Evolutionary conservation across 2,888 invertebrate genomes (phyloP).

Genomic region (Philereme vetulata): DNA sequence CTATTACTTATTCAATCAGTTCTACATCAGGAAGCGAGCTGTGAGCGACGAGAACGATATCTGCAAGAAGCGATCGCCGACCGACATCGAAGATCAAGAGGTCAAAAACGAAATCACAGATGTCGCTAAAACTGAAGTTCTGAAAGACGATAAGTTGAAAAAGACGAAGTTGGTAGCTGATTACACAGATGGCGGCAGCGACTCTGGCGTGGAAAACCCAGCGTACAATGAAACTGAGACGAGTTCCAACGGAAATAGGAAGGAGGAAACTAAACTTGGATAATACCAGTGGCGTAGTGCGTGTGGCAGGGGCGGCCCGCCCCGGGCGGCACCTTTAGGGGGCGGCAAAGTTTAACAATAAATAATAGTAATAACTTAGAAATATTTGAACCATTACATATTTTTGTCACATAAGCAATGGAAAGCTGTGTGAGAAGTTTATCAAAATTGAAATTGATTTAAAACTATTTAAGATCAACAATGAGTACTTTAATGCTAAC

Average conservation of each 20-base stretch:
- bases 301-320: too few species aligned
- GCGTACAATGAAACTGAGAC: slow-evolving; percentile 69
- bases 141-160: slow-evolving; percentile 37
- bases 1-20: slow-evolving; percentile 87
- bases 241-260: slow-evolving; percentile 48
- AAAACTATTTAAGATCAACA: too few species aligned
- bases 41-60: slow-evolving; percentile 82
- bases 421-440: too few species aligned
- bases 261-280: slow-evolving; percentile 40
- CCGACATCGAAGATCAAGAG: slow-evolving; percentile 66
- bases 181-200: slow-evolving; percentile 74
- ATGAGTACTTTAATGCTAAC: too few species aligned
- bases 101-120: slow-evolving; percentile 56
- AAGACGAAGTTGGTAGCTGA: slow-evolving; percentile 56
- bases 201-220: slow-evolving; percentile 77
- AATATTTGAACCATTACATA: too few species aligned
- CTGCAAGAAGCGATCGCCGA: slow-evolving; percentile 76
- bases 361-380: too few species aligned
- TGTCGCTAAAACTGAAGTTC: slow-evolving; percentile 54
- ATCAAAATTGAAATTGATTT: too few species aligned
- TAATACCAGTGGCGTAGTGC: too few species aligned
- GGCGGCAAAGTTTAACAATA: too few species aligned
- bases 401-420: too few species aligned
- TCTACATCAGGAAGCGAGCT: slow-evolving; percentile 84
- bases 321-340: too few species aligned